Base-by-base conservation (phyloP, 2,888 invertebrate species). In the Thelaira solivaga region DNA sequence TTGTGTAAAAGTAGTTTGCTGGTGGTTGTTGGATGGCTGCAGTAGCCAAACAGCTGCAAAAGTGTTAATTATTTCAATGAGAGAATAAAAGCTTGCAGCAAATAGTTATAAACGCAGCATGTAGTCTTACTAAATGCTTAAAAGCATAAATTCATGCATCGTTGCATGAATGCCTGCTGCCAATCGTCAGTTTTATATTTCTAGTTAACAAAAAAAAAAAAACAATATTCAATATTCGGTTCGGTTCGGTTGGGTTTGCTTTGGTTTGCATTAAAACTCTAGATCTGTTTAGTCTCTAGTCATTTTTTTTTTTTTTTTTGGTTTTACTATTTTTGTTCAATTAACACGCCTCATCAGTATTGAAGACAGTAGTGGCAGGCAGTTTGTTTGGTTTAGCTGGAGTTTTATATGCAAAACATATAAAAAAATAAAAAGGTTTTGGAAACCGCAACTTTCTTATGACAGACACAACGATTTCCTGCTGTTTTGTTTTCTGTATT, bases 1-100 rank as follows among this genome's bases (percentile, higher is more conserved):
- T n/a, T n/a, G n/a, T n/a, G n/a, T n/a, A n/a, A n/a, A n/a, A 47
- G 43, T 57, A 36, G 65, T 20, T 20, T n/a, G n/a, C 1, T 16
- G 11, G 16, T 13, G n/a, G n/a, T n/a, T n/a, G n/a, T n/a, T n/a
- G n/a, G 16, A 18, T 11, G 47, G 34, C 16, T 41, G 26, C 34
- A 53, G 61, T 24, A 53, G 39, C 10, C n/a, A 43, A 69, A 57
- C 78, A 69, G 68, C 80, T 76, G 80, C 80, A 80, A 80, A 75
- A 80, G 78, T 80, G 76, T 72, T 76, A 80, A 80, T 80, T 80
- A 80, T 77, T 77, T 74, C 74, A 80, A 77, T 74, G 62, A 65
- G 72, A 57, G 64, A 34, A 55, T 18, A 55, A 77, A 43, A 65
- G 45, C 72, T 67, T 68, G 51, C 67, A 68, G 61, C 73, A 75